Conservation (phyloP, 2,888 invertebrate species). For the Drosophila lutescens region DNA sequence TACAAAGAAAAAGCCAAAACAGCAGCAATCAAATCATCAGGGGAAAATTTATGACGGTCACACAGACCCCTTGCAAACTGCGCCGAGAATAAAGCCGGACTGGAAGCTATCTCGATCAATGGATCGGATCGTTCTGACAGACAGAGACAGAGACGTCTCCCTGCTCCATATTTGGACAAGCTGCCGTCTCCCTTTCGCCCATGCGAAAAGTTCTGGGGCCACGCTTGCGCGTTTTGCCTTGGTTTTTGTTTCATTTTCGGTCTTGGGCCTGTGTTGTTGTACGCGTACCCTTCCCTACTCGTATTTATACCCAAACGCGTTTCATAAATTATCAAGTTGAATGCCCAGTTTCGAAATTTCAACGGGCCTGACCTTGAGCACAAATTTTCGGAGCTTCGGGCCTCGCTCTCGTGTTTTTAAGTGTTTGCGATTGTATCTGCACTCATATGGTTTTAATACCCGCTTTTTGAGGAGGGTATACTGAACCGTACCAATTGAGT, state of each 20-base stretch:
- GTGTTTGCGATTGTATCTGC: conserved; percentile 28
- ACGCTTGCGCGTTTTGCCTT: conserved; percentile 60
- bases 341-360: conserved; percentile 80
- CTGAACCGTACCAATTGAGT: neutral
- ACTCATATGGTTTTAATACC: conserved; percentile 20
- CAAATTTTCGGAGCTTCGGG: conserved; percentile 71
- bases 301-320: conserved; percentile 69
- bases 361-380: conserved; percentile 80
- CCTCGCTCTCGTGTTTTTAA: conserved; percentile 36
- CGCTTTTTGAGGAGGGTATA: conserved; percentile 14
- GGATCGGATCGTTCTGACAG: conserved; percentile 26
- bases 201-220: conserved; percentile 51
- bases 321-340: conserved; percentile 82
- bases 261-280: conserved; percentile 1
- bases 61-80: conserved; percentile 36
- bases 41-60: conserved; percentile 36
- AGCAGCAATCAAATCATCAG: conserved; percentile 33
- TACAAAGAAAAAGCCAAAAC: conserved; percentile 8
- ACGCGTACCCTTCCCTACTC: conserved; percentile 55
- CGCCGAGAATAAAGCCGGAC: conserved; percentile 34
- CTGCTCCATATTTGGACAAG: conserved; percentile 49
- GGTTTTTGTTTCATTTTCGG: conserved; percentile 6
- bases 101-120: conserved; percentile 28
- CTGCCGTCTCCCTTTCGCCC: neutral
- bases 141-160: conserved; percentile 23